Conservation (phyloP, 64 coral and sea anemone genomes). For the Acropora tenuis region DNA sequence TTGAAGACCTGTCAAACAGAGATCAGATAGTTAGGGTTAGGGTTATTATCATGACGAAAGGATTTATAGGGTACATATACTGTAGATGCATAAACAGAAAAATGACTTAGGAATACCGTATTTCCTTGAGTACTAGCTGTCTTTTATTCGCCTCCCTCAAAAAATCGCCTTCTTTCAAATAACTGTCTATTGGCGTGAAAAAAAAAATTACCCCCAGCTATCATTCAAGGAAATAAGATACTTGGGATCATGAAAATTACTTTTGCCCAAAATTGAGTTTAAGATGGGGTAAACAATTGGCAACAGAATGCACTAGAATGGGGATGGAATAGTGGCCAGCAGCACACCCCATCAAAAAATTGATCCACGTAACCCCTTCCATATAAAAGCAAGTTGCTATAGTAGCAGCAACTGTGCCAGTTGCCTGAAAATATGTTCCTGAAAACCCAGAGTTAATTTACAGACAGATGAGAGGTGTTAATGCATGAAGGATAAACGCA, state of each 20-base stretch:
- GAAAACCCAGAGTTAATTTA: conserved; percentile 12
- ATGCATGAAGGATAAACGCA: conserved; percentile 12
- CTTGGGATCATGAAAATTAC: not conserved
- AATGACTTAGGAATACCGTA: conserved; percentile 17
- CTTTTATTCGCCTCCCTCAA: conserved; percentile 12
- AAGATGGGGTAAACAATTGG: conserved; percentile 9
- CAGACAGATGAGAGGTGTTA: not conserved
- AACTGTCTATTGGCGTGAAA: not conserved
- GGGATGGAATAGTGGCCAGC: not conserved
- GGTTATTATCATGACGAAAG: not conserved
- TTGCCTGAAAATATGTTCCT: conserved; percentile 30
- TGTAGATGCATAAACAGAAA: conserved; percentile 10
- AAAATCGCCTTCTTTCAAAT: conserved; percentile 11
- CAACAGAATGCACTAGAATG: not conserved
- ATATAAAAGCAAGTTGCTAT: conserved; percentile 7
- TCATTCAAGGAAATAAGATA: not conserved
- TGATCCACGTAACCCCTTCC: not conserved
- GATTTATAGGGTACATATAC: conserved; percentile 10
- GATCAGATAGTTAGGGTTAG: too few relatives aligned
- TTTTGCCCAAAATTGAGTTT: not conserved
- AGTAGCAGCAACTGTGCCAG: conserved; percentile 19
- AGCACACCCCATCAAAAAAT: conserved; percentile 23
- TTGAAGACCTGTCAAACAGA: too few relatives aligned
- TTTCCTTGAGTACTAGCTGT: conserved; percentile 11
- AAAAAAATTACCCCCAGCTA: not conserved